Evolutionary conservation across 2,113 vertebrate genomes (phyloP).

Genomic region (Bombycilla garrulus): DNA sequence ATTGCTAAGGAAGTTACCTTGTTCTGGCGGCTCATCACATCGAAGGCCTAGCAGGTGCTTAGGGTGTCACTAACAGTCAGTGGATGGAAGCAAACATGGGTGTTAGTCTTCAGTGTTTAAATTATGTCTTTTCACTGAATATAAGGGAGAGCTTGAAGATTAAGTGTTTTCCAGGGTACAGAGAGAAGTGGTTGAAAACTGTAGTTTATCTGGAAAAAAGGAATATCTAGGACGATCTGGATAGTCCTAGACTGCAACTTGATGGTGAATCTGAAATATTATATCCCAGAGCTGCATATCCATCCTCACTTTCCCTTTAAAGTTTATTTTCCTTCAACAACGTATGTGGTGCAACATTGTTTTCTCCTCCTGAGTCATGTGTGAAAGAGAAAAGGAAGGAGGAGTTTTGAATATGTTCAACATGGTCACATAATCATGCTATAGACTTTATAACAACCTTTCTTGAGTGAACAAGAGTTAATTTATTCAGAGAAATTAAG

Average conservation of each 20-base stretch:
- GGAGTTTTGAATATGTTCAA: neutral
- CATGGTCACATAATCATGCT: neutral
- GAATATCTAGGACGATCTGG: no score
- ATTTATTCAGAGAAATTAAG: neutral
- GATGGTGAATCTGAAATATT: neutral
- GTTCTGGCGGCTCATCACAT: neutral
- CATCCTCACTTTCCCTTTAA: neutral
- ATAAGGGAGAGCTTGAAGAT: neutral
- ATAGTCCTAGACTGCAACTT: neutral
- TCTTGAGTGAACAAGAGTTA: neutral
- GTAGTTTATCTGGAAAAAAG: neutral
- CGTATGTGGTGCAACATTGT: neutral
- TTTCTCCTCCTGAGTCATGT: neutral
- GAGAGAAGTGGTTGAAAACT: neutral
- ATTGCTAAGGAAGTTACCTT: neutral
- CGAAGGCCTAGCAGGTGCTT: neutral
- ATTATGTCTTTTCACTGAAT: neutral
- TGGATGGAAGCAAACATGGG: neutral
- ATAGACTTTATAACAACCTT: neutral
- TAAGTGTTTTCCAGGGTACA: neutral
- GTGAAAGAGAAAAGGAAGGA: neutral
- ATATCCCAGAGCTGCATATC: neutral
- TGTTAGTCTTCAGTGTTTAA: neutral
- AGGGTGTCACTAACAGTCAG: neutral
- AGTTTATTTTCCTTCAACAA: neutral